A percentile compares a stretch with the other conserved stretches of the same genome.
Evolutionary conservation across 1,140 invertebrate species (phyloP).

Genomic region (Microplitis demolitor): DNA sequence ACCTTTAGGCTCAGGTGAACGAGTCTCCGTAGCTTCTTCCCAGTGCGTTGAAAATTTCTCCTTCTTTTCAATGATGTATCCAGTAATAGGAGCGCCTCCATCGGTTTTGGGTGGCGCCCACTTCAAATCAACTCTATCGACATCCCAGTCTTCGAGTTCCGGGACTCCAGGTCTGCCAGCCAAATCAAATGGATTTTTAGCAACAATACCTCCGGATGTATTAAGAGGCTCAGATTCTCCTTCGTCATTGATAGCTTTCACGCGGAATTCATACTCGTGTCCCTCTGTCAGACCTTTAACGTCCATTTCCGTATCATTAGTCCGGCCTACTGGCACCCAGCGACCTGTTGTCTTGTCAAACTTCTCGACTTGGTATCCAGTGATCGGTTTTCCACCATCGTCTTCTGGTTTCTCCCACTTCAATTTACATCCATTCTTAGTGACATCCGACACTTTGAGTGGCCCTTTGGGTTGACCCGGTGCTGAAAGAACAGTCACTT

Average conservation of each 20-base stretch:
- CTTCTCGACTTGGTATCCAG: constrained; percentile 96
- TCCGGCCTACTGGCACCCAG: constrained; percentile 90
- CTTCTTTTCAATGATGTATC: constrained; percentile 97
- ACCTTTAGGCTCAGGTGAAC: constrained; percentile 78
- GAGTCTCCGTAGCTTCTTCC: constrained; percentile 85
- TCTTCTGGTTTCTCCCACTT: constrained; percentile 98
- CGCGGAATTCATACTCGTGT: constrained; percentile 95
- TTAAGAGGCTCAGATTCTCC: constrained; percentile 95
- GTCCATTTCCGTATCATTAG: constrained; percentile 85
- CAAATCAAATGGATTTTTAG: constrained; percentile 94
- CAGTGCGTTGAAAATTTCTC: constrained; percentile 87
- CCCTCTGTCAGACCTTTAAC: constrained; percentile 91
- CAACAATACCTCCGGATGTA: constrained; percentile 81
- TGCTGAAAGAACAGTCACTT: constrained; percentile 86
- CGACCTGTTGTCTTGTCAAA: constrained; percentile 91
- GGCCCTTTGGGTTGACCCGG: constrained; percentile 88
- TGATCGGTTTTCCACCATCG: constrained; percentile 96
- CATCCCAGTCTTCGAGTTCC: constrained; percentile 91
- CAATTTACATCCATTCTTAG: constrained; percentile 88
- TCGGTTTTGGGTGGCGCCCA: constrained; percentile 90
- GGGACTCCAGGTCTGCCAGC: constrained; percentile 88
- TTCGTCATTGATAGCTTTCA: constrained; percentile 97
- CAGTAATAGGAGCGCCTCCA: constrained; percentile 93
- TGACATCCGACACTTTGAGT: constrained; percentile 90
- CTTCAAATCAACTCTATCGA: constrained; percentile 89